phyloP scores from a whole-genome alignment of 2,113 vertebrate species.

The Struthio camelus region DNA sequence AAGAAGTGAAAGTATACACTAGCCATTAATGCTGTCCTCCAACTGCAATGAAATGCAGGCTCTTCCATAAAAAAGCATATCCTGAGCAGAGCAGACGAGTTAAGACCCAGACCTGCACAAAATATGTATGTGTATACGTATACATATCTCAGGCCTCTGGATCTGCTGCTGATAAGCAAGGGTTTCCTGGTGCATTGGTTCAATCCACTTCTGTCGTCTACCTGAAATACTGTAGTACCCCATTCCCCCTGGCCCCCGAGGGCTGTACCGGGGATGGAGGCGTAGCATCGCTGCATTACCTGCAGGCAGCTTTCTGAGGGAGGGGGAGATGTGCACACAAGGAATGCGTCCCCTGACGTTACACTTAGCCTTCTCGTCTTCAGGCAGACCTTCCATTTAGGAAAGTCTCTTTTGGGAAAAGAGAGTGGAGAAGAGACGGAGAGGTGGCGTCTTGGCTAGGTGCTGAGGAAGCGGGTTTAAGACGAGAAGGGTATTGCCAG shows the following conservation, averaged over 20 bases:
- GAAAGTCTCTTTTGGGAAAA: too few relatives aligned
- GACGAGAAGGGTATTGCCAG: not conserved
- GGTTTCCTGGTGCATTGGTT: too few relatives aligned
- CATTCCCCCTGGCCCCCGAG: not conserved
- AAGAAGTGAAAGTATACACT: accelerated
- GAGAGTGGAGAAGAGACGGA: too few relatives aligned
- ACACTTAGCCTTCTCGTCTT: not conserved
- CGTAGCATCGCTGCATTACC: not conserved
- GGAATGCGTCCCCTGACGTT: not conserved
- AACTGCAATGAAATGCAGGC: not conserved
- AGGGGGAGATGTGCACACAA: not conserved
- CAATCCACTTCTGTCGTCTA: too few relatives aligned
- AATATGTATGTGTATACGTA: accelerated
- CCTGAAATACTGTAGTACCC: not conserved
- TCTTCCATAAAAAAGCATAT: accelerated
- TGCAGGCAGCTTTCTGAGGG: not conserved
- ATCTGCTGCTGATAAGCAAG: too few relatives aligned
- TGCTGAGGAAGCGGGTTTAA: too few relatives aligned
- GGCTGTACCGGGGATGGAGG: not conserved
- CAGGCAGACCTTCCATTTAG: too few relatives aligned
- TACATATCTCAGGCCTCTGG: too few relatives aligned
- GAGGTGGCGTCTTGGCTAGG: too few relatives aligned
- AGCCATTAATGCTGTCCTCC: not conserved
- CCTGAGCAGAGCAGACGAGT: not conserved
- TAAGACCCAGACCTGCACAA: not conserved